Evolutionary conservation across 1,140 invertebrate genomes (phyloP), one percentile per base, ranked within the genome.

Genomic region (Hylaeus anthracinus): DNA sequence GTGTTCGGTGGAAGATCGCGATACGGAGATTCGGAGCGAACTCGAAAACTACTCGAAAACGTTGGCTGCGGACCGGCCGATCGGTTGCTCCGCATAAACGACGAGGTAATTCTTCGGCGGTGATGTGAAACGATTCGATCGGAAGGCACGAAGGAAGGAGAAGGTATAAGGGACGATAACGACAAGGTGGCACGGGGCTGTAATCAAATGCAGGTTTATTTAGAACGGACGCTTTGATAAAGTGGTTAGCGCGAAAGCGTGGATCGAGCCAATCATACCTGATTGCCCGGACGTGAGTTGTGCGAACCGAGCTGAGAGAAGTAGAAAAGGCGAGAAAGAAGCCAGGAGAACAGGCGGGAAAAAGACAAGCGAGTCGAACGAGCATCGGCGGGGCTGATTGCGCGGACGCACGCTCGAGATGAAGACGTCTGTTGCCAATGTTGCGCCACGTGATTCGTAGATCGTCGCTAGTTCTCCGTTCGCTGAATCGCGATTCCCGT

Each of bases 201-300:
- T 90, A 92, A 91, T 92, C 88, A 89, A 90, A 90, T 88, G 90
- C 89, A 83, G 86, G 90, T 92, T 92, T 90, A 90, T 93, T 92
- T 90, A 90, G 88, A 90, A 90, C 88, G 86, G 85, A 83, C 83
- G 85, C 85, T 91, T 88, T 90, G 91, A 93, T 92, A 91, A 92
- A 92, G 91, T 92, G 92, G 91, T 91, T 92, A 93, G 90, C 90
- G 88, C 84, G 90, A 92, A 91, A 90, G 90, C 89, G 90, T 91
- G 90, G 90, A 92, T 92, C 89, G 90, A 84, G 83, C 88, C 91
- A 93, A 92, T 92, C 91, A 92, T 90, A 89, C 89, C 87, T 92
- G 91, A 92, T 93, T 92, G 91, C 91, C 73, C 82, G 91, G 86
- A 93, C 92, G 92, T 93, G 90, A 92, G 91, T 86, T 82, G 85